Evolutionary conservation across 2,113 vertebrate genomes (phyloP).

Genomic region (Loxodonta africana): DNA sequence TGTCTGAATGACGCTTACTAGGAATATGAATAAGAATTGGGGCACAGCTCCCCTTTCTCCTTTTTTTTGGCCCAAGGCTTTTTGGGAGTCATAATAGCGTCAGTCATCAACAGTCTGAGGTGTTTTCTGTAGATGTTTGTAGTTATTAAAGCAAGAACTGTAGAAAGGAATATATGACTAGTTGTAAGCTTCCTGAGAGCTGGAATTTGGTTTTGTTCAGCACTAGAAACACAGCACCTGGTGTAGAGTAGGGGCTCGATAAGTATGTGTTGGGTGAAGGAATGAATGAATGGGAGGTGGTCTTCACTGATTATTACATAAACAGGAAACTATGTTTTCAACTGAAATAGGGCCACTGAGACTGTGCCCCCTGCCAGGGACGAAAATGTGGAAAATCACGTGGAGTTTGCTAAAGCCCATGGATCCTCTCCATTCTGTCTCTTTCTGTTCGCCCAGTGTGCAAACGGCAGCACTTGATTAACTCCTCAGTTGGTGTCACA

Average conservation of each 20-base stretch:
- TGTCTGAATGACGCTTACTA: neutral
- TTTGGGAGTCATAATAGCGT: neutral
- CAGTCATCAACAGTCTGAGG: neutral
- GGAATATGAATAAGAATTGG: neutral
- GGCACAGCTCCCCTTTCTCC: neutral
- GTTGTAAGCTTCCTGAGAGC: neutral
- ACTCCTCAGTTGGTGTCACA: neutral
- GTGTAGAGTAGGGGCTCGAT: neutral
- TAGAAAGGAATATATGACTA: neutral
- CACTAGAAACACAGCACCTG: neutral
- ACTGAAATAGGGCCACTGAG: neutral
- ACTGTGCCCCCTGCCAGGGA: neutral
- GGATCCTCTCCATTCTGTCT: neutral
- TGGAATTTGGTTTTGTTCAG: conserved; percentile 20
- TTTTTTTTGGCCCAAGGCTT: neutral
- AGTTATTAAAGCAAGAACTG: conserved; percentile 5
- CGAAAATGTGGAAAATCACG: neutral
- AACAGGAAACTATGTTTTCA: neutral
- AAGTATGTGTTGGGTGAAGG: neutral
- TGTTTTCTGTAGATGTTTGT: neutral
- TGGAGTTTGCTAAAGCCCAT: neutral
- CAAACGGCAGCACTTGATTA: neutral
- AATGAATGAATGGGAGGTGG: neutral
- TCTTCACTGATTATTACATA: neutral
- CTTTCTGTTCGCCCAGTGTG: neutral